Conservation (phyloP, 2,888 invertebrate species). For the Stenoptilia bipunctidactyla region DNA sequence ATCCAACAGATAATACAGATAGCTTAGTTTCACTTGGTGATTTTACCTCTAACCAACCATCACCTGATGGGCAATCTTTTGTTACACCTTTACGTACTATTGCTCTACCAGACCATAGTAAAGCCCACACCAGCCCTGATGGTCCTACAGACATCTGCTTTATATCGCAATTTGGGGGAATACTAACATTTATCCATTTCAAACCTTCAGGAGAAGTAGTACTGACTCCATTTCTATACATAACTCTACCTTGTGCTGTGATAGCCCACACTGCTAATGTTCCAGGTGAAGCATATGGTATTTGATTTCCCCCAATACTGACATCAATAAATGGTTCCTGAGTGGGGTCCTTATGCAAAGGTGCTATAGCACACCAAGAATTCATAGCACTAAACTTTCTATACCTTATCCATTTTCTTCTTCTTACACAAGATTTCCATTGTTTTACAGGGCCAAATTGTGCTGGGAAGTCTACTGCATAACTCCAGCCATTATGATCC, state of each 20-base stretch:
- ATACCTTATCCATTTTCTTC: constrained; percentile 91
- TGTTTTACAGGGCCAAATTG: constrained; percentile 84
- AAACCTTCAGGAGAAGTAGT: constrained; percentile 88
- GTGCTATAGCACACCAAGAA: constrained; percentile 93
- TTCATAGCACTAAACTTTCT: constrained; percentile 90
- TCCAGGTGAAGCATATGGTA: constrained; percentile 82
- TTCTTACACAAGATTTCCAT: constrained; percentile 91
- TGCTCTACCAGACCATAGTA: constrained; percentile 86
- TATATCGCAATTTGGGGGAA: constrained; percentile 84
- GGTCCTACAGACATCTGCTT: constrained; percentile 89
- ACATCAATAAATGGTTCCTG: constrained; percentile 95
- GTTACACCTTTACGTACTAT: constrained; percentile 88
- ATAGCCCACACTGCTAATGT: constrained; percentile 92
- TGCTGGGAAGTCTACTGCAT: constrained; percentile 92
- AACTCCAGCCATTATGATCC: constrained; percentile 94
- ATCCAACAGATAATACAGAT: constrained; percentile 84
- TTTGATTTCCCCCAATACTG: constrained; percentile 85
- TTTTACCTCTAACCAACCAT: constrained; percentile 84
- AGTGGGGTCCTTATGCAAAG: constrained; percentile 89
- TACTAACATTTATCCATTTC: constrained; percentile 84
- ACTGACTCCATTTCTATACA: constrained; percentile 87
- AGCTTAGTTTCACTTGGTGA: constrained; percentile 79
- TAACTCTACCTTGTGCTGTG: constrained; percentile 90
- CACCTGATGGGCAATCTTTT: constrained; percentile 79
- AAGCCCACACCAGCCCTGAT: constrained; percentile 89